These are phyloP conservation scores for Anhinga rufa DNA, from an alignment of 2,113 vertebrate genomes.

Conservation along the genomic window DNA sequence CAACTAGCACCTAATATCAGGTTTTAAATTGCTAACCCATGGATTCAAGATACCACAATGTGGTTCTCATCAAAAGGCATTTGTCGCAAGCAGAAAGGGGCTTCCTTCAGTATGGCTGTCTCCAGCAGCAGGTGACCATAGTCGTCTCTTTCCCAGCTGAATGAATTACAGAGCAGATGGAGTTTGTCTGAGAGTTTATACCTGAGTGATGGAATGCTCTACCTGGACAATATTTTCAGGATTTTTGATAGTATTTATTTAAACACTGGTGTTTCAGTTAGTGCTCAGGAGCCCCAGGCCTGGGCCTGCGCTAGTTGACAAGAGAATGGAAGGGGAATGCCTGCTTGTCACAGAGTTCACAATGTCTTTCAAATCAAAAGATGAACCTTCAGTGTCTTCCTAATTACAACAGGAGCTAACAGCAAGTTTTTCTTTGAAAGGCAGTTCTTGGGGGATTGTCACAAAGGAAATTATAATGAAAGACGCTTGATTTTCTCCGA, in stretches of 20 bases:
- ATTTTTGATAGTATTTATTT: not conserved
- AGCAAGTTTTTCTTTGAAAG: not conserved
- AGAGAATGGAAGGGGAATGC: not conserved
- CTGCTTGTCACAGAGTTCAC: not conserved
- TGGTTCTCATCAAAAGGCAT: not conserved
- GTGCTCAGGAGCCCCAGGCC: not conserved
- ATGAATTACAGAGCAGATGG: not conserved
- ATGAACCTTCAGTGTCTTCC: not conserved
- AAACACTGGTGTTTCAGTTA: not conserved
- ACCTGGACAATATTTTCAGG: not conserved
- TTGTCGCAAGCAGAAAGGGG: not conserved
- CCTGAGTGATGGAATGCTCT: not conserved
- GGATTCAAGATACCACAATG: not conserved
- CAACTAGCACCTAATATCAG: not conserved
- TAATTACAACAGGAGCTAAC: not conserved
- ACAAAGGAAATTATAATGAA: not conserved
- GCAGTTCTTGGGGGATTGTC: not conserved
- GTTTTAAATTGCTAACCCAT: not conserved
- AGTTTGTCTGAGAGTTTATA: not conserved
- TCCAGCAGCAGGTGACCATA: not conserved
- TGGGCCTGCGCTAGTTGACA: not conserved
- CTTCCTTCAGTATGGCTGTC: not conserved
- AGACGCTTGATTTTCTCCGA: not conserved
- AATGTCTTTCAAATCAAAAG: not conserved
- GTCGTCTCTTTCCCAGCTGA: not conserved